Conservation (phyloP, 1,140 invertebrate genomes). For the Diprion similis region DNA sequence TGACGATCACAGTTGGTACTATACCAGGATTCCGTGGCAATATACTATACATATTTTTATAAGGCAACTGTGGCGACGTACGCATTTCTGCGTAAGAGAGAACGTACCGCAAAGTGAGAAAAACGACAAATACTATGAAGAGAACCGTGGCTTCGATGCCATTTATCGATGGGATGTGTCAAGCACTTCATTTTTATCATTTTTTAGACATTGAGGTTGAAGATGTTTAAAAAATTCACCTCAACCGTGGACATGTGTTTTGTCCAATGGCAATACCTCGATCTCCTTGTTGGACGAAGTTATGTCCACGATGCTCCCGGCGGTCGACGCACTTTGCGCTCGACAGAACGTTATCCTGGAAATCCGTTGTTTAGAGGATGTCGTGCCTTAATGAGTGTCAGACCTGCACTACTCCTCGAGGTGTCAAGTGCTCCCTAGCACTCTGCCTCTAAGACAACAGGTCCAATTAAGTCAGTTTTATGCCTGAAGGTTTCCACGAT, state of each 20-base stretch:
- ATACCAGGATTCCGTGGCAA: no score
- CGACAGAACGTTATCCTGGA: not conserved
- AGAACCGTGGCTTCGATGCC: conserved; percentile 12
- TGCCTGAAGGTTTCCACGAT: not conserved
- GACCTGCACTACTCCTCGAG: not conserved
- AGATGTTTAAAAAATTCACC: not conserved
- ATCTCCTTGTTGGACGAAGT: not conserved
- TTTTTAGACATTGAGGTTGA: not conserved
- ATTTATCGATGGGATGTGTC: conserved; percentile 32
- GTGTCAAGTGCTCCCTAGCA: no score
- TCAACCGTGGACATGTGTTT: not conserved
- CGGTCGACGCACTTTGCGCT: not conserved
- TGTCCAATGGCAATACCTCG: not conserved
- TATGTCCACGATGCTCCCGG: not conserved
- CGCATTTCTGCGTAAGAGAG: not conserved
- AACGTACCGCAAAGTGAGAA: conserved; percentile 19
- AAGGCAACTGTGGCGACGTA: conserved; percentile 7
- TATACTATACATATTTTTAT: no score
- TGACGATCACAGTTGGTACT: no score
- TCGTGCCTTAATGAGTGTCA: not conserved
- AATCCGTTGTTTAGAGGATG: not conserved
- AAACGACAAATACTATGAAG: conserved; percentile 27
- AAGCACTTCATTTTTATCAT: not conserved
- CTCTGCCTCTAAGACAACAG: not conserved
- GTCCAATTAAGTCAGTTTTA: conserved; percentile 6